phyloP scores from a whole-genome alignment of 2,888 invertebrate genomes.

The Amphipoea lucens region DNA sequence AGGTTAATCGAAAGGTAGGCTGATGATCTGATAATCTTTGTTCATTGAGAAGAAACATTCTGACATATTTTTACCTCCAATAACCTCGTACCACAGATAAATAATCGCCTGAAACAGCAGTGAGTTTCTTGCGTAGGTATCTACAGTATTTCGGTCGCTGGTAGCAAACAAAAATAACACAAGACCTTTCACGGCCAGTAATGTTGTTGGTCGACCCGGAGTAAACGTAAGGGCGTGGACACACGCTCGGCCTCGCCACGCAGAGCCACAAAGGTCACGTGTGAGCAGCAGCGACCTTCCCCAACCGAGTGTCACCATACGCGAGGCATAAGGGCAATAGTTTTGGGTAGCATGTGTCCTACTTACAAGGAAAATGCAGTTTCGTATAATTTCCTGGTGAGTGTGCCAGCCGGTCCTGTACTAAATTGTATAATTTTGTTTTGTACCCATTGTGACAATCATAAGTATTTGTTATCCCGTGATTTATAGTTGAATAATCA shows the following conservation, averaged over 20 bases:
- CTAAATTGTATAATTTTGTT: neutral
- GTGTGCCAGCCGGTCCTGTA: neutral
- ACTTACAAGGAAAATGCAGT: neutral
- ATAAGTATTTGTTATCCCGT: neutral
- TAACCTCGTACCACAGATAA: neutral
- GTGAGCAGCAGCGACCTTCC: neutral
- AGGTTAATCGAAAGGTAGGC: neutral
- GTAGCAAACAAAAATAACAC: conserved; percentile 11
- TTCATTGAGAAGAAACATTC: neutral
- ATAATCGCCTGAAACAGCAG: neutral
- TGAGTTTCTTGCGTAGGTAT: too few relatives aligned
- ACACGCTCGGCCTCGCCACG: neutral
- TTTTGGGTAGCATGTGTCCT: neutral
- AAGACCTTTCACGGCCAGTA: neutral
- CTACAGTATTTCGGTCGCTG: neutral
- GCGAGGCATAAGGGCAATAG: neutral
- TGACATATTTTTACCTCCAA: neutral
- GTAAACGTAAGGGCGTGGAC: neutral
- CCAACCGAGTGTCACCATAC: neutral
- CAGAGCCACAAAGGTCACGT: neutral
- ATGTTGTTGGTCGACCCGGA: conserved; percentile 4
- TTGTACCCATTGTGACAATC: neutral
- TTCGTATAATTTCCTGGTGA: neutral
- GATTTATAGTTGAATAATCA: neutral
- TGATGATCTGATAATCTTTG: neutral